These are phyloP conservation scores for Gisinianus flammeolus DNA, from an alignment of 2,888 invertebrate genomes.

Conservation along the genomic window DNA sequence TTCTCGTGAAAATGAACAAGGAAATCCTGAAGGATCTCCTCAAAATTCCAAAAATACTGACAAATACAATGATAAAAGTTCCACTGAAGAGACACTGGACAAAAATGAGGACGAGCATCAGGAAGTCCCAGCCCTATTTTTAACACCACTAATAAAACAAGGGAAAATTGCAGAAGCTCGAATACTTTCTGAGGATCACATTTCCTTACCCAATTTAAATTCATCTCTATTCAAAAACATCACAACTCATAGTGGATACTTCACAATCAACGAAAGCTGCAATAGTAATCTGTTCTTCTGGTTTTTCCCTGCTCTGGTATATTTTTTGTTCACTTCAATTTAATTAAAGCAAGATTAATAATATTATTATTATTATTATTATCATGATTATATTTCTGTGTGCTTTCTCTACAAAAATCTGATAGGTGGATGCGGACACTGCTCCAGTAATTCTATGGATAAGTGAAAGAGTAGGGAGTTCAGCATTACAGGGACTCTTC, in stretches of 20 bases:
- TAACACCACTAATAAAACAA: background rate
- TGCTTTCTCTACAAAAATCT: too few species aligned
- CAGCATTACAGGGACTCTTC: background rate
- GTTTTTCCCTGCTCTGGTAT: constrained; percentile 14
- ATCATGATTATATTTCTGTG: too few species aligned
- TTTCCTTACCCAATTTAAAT: background rate
- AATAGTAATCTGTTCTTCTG: constrained; percentile 13
- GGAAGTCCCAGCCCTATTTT: too few species aligned
- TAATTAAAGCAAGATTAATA: too few species aligned
- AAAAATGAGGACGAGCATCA: too few species aligned
- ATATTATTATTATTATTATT: too few species aligned
- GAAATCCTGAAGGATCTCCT: too few species aligned
- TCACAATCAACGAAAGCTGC: constrained; percentile 10
- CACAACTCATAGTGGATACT: constrained; percentile 14
- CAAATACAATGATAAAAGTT: too few species aligned
- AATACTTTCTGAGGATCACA: background rate
- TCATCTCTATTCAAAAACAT: background rate
- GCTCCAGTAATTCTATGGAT: background rate
- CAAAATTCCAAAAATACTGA: too few species aligned
- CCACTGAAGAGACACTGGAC: too few species aligned
- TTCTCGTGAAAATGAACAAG: too few species aligned
- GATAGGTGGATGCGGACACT: background rate
- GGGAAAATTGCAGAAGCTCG: background rate
- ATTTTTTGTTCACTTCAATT: background rate
- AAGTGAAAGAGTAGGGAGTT: background rate